Base-by-base conservation (phyloP, 2,113 vertebrate species). In the Chamaea fasciata region DNA sequence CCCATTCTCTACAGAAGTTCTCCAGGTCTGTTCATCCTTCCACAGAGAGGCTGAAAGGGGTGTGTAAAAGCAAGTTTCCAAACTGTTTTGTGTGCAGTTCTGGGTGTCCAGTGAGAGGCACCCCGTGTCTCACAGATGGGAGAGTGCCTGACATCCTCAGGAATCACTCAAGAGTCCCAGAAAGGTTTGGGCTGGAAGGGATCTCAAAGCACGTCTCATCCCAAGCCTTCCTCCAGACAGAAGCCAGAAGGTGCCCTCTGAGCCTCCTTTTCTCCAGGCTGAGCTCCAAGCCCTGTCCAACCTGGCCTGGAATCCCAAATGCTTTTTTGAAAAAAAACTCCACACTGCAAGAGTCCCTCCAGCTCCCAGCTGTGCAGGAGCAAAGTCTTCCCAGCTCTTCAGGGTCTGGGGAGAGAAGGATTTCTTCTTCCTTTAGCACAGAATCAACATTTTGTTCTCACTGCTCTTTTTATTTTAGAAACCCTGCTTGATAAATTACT, bases 401-500 rank as follows among this genome's bases (percentile, higher is more conserved):
- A 78, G 68, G 28, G 49, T 13, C 26, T 13, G 15, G 23, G 26
- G 20, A 67, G 56, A 63, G 39, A 81, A 78, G 55, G 62, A 70
- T 90, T 94, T 83, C 79, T 78, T 46, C 68, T 83, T 63, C 52
- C 33, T 75, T 73, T 55, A 84, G 53, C 49, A 83, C 15, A 55
- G 79, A 82, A 92, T 53, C 67, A 49, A 69, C 78, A 33, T 90
- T 91, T 83, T 83, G 26, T 93, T 93, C 94, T 78, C 39, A 31
- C 62, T 62, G 42, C 59, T 87, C 64, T 79, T 56, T 41, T 87
- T 90, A 87, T 64, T 64, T 87, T 81, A 76, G 81, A 90, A 96
- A 90, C 44, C 76, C 87, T 59, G 56, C 68, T 80, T 96, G 95
- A 97, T 87, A 95, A 96, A 97, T 97, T 84, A 81, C 91, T 91